Evolutionary conservation across 2,113 vertebrate species (phyloP).

Genomic region (Trichechus manatus): DNA sequence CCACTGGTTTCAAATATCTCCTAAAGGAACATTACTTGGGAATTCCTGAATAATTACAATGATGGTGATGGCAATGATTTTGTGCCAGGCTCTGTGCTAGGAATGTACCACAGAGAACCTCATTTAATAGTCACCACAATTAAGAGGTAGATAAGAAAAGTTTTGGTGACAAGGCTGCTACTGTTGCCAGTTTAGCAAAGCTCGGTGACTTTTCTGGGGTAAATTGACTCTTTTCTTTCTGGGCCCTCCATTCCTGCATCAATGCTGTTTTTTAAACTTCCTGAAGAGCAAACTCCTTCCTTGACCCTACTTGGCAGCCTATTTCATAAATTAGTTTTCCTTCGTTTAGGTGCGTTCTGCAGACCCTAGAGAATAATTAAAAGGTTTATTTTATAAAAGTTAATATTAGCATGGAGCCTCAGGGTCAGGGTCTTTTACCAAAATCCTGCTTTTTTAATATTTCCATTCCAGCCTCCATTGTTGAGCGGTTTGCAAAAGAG

Average conservation of each 20-base stretch:
- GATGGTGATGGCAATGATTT: too few species aligned
- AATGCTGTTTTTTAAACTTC: not conserved
- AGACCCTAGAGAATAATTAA: conserved; percentile 48
- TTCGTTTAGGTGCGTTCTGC: conserved; percentile 3
- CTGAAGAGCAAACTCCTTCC: conserved; percentile 44
- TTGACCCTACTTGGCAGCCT: conserved; percentile 65
- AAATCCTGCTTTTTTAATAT: not conserved
- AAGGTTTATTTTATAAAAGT: conserved; percentile 64
- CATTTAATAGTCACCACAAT: not conserved
- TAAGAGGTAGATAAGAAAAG: not conserved
- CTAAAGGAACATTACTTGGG: not conserved
- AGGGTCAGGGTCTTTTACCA: conserved; percentile 63
- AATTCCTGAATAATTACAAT: not conserved
- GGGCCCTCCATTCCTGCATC: not conserved
- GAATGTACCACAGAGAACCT: too few species aligned
- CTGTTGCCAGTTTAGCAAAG: not conserved
- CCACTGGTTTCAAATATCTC: not conserved
- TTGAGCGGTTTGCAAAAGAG: conserved; percentile 48
- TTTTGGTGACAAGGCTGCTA: not conserved
- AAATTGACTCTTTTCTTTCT: not conserved
- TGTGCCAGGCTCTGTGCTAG: not conserved
- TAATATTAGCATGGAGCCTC: conserved; percentile 17
- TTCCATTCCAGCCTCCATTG: conserved; percentile 46
- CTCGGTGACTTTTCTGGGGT: not conserved
- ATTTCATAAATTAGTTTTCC: conserved; percentile 58